Base-by-base conservation (phyloP, 2,113 vertebrate species). In the Lota lota region DNA sequence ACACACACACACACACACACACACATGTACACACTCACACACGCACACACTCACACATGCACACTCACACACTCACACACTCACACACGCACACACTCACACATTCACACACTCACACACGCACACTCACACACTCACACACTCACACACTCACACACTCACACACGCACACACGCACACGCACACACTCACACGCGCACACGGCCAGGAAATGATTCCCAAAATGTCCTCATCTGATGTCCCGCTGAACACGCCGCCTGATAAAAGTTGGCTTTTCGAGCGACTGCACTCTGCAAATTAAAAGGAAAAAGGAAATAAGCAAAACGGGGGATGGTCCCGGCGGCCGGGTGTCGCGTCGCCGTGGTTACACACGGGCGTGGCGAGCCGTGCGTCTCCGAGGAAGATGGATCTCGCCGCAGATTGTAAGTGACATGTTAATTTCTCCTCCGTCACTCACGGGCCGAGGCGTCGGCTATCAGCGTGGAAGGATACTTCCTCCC, bases 361-460 rank as follows among this genome's bases (percentile, higher is more conserved):
- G 19, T 40, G 0, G 6, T 78, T 79, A 72, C 73, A 56, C 60
- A 76, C 75, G 73, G 75, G 17, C 66, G 58, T 70, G 68, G 62
- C 69, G 66, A 22, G 66, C 66, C 16, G 72, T 20, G 62, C 62
- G 74, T 77, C 72, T 77, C 66, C 65, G 79, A 83, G 81, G 85
- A 89, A 93, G 92, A 93, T 92, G 87, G 78, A 93, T 92, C 84
- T 83, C 69, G 75, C 85, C 67, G 79, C 87, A 91, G 87, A 92
- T 89, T 92, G 89, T 91, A 92, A 92, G 89, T 89, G 66, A 92
- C 89, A 91, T 90, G 89, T 92, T 93, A 87, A 93, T 94, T 93
- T 93, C 87, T 93, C 84, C 87, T 80, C 86, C 80, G 85, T 91
- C 91, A 90, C 89, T 92, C 91, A 93, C 86, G 74, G 81, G 78